Evolutionary conservation across 2,888 invertebrate genomes (phyloP).

Genomic region (Eristalis pertinax): DNA sequence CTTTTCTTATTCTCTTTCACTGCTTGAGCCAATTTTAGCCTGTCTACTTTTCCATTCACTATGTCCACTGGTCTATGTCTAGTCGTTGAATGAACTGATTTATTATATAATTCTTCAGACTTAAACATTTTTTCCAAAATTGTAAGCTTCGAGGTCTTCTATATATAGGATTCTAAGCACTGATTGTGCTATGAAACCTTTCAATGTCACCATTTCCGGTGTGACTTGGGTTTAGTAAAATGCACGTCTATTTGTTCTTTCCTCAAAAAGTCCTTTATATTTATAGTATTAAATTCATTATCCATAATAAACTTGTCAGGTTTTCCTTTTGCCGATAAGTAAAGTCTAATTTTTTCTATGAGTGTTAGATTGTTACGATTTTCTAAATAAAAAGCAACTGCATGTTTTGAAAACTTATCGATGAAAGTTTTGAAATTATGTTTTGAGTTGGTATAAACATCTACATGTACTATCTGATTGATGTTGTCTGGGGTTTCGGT

Average conservation of each 20-base stretch:
- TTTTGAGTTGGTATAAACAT: background rate
- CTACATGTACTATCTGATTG: background rate
- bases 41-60: background rate
- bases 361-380: constrained; percentile 5
- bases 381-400: constrained; percentile 8
- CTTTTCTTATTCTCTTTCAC: background rate
- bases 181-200: no score
- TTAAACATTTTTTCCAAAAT: background rate
- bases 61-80: background rate
- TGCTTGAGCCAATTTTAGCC: background rate
- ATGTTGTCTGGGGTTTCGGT: background rate
- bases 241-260: constrained; percentile 12
- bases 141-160: constrained; percentile 4
- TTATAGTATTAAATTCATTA: constrained; percentile 20
- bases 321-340: background rate
- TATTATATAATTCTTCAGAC: background rate
- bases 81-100: constrained; percentile 1
- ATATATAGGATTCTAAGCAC: background rate
- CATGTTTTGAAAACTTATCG: constrained; percentile 11
- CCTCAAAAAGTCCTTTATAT: constrained; percentile 15
- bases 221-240: background rate
- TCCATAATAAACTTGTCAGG: background rate
- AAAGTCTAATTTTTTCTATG: background rate
- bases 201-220: background rate
- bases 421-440: background rate